phyloP scores from a whole-genome alignment of 2,888 invertebrate genomes.

The Hirtodrosophila histrioides region DNA sequence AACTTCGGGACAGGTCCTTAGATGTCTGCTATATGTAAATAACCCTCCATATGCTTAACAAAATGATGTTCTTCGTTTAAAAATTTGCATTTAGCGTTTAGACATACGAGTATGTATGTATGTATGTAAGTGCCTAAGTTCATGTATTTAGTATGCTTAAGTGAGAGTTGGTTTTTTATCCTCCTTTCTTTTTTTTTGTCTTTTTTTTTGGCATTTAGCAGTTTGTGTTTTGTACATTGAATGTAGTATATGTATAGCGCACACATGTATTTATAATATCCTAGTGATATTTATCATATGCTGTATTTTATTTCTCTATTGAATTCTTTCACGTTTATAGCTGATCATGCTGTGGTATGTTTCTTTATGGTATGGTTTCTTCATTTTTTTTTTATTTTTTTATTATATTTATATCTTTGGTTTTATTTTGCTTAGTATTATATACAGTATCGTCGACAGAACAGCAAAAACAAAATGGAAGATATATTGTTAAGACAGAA shows the following conservation, averaged over 20 bases:
- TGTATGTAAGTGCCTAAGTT: slow-evolving; percentile 5
- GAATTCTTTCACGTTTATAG: slow-evolving; percentile 4
- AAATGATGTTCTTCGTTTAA: background rate
- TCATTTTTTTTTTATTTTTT: slow-evolving; percentile 29
- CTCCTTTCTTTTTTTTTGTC: slow-evolving; percentile 12
- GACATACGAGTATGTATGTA: slow-evolving; percentile 1
- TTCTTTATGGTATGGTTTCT: slow-evolving; percentile 1
- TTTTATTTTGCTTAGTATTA: slow-evolving; percentile 40
- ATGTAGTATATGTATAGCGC: slow-evolving; percentile 40
- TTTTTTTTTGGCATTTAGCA: slow-evolving; percentile 41
- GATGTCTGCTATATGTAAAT: slow-evolving; percentile 7
- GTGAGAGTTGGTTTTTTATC: slow-evolving; percentile 4
- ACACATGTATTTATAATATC: slow-evolving; percentile 24
- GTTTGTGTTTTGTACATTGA: slow-evolving; percentile 65
- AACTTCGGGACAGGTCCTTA: too few relatives aligned
- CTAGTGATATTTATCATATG: slow-evolving; percentile 36
- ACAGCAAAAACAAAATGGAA: slow-evolving; percentile 18
- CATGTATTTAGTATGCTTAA: slow-evolving; percentile 19
- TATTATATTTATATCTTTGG: slow-evolving; percentile 7
- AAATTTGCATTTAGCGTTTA: slow-evolving; percentile 4
- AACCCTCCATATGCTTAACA: slow-evolving; percentile 3
- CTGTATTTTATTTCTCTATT: slow-evolving; percentile 13
- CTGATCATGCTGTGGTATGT: slow-evolving; percentile 16
- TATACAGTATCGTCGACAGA: slow-evolving; percentile 41
- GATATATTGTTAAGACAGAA: slow-evolving; percentile 10